Percentiles rank a stretch among this genome's conserved stretches.
Conservation (phyloP, 2,113 vertebrate species). For the Pollimyrus isidori region DNA sequence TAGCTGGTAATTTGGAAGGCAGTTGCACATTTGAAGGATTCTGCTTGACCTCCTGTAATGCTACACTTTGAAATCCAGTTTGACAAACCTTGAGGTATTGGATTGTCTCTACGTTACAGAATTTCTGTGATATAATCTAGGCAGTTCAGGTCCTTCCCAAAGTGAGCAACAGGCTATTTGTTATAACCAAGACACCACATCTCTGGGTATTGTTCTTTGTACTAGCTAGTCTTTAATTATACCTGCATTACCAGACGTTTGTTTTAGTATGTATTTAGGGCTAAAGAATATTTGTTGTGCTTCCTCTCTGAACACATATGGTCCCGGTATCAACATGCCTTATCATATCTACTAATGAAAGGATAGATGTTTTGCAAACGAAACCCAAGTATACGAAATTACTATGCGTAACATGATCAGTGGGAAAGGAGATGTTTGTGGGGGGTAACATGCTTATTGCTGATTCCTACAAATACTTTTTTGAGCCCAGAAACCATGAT, state of each 20-base stretch:
- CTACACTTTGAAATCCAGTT: not conserved
- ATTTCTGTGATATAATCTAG: not conserved
- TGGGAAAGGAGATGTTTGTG: not conserved
- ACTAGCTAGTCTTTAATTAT: not conserved
- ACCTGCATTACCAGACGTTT: not conserved
- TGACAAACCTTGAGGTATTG: not conserved
- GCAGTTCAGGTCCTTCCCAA: not conserved
- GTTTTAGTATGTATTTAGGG: not conserved
- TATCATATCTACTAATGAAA: not conserved
- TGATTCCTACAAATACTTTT: not conserved
- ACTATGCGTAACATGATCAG: not conserved
- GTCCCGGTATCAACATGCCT: not conserved
- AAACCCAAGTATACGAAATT: constrained; percentile 12
- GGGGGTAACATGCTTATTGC: not conserved
- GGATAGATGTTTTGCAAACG: constrained; percentile 4
- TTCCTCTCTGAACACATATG: not conserved
- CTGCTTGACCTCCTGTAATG: not conserved
- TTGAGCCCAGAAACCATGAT: not conserved
- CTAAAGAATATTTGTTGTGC: not conserved
- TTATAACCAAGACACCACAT: not conserved
- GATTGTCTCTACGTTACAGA: not conserved
- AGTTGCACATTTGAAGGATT: not conserved
- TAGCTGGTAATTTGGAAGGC: not conserved
- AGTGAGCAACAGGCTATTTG: not conserved
- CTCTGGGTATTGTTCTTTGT: not conserved